Base-by-base conservation (phyloP, 2,888 invertebrate species). In the Atrina japonica region DNA sequence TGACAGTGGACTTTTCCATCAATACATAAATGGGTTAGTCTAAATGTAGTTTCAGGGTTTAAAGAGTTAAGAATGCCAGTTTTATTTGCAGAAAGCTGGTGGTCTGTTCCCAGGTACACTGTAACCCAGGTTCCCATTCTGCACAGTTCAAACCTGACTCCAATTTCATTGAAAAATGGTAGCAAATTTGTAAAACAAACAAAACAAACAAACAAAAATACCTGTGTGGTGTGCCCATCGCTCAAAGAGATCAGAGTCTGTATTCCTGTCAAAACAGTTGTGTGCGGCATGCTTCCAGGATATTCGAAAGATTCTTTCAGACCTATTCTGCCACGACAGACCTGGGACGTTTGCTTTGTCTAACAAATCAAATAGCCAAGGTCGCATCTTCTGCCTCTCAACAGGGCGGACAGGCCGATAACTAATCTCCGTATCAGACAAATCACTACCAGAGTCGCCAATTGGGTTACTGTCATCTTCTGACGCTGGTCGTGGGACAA, bases 151-250 rank as follows among this genome's bases (percentile, higher is more conserved):
- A n/a, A n/a, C n/a, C n/a, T n/a, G n/a, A n/a, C n/a, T n/a, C n/a
- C n/a, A n/a, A n/a, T n/a, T n/a, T n/a, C n/a, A n/a, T n/a, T n/a
- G n/a, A n/a, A n/a, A n/a, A n/a, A n/a, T n/a, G n/a, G n/a, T n/a
- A n/a, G n/a, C n/a, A n/a, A n/a, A n/a, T n/a, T n/a, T n/a, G n/a
- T n/a, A n/a, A n/a, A n/a, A n/a, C n/a, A n/a, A n/a, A n/a, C n/a
- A n/a, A n/a, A n/a, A n/a, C n/a, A n/a, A n/a, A n/a, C n/a, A n/a
- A n/a, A n/a, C n/a, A n/a, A n/a, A n/a, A n/a, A n/a, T 65, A 88
- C 89, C 88, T 71, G 88, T 87, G 64, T 89, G 89, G n/a, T 79
- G 74, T 1, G 88, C 88, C 88, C 88, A 89, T 58, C 78, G 72
- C 55, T 83, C 82, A 78, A 88, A 89, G 40, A 89, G 75, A 63